phyloP scores from a whole-genome alignment of 2,113 vertebrate species.

The Aleadryas rufinucha region DNA sequence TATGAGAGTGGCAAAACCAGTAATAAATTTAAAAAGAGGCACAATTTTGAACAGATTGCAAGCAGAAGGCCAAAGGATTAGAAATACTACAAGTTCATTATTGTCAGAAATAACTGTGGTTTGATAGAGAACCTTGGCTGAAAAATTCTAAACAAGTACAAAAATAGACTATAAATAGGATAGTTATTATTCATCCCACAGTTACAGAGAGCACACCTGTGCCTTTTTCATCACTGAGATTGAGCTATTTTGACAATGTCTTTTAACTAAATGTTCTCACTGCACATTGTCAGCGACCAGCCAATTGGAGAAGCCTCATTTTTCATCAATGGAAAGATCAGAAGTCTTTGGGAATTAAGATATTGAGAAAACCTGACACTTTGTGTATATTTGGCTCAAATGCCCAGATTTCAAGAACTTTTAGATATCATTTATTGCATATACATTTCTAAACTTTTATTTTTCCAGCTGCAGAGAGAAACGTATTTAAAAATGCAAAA shows the following conservation, averaged over 20 bases:
- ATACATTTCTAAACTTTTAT: not conserved
- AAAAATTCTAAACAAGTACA: not conserved
- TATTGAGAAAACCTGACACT: rapidly evolving
- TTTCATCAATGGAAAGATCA: conserved; percentile 2
- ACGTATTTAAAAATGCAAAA: not conserved
- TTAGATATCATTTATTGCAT: not conserved
- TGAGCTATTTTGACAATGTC: conserved; percentile 48
- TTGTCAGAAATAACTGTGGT: not conserved
- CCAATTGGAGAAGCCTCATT: not conserved
- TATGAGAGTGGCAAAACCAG: conserved; percentile 6
- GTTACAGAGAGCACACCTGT: not conserved
- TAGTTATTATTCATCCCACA: not conserved
- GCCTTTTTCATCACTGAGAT: conserved; percentile 6
- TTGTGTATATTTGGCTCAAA: not conserved
- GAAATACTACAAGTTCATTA: not conserved
- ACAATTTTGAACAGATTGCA: conserved; percentile 29
- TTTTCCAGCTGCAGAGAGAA: not conserved
- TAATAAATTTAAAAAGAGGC: conserved; percentile 30
- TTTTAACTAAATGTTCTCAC: conserved; percentile 4
- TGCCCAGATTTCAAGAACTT: not conserved
- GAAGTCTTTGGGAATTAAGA: not conserved
- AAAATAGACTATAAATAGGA: not conserved
- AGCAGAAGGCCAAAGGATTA: not conserved
- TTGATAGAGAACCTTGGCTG: not conserved
- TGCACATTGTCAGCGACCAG: not conserved